These are phyloP conservation scores for Subanguina moxae DNA, from an alignment of 1,140 invertebrate species.

Conservation along the genomic window DNA sequence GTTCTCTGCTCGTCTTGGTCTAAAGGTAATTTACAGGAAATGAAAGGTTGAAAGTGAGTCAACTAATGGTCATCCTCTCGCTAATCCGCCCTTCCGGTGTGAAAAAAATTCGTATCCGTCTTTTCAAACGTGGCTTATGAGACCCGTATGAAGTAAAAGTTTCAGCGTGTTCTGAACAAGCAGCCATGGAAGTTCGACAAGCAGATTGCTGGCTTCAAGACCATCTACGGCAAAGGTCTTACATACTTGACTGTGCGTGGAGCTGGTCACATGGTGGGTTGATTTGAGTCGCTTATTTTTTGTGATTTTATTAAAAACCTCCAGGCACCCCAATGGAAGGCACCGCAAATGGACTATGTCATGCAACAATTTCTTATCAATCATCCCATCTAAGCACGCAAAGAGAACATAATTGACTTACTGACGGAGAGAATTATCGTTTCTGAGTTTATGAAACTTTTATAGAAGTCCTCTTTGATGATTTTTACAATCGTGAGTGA, in stretches of 20 bases:
- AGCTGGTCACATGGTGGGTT: constrained; percentile 62
- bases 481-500: too few relatives aligned
- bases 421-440: too few relatives aligned
- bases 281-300: not conserved
- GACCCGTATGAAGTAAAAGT: too few relatives aligned
- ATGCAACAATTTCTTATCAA: constrained; percentile 61
- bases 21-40: constrained; percentile 30
- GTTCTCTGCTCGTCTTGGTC: constrained; percentile 47
- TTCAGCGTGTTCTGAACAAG: constrained; percentile 46
- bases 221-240: constrained; percentile 51
- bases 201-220: constrained; percentile 59
- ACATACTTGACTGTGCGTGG: constrained; percentile 57
- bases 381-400: constrained; percentile 53
- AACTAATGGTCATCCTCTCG: too few relatives aligned
- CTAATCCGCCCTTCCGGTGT: too few relatives aligned
- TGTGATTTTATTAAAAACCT: constrained; percentile 54
- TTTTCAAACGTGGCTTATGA: too few relatives aligned
- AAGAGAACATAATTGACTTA: too few relatives aligned
- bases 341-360: constrained; percentile 62
- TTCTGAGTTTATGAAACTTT: too few relatives aligned
- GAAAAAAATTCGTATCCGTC: too few relatives aligned
- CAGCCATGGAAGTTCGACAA: constrained; percentile 56
- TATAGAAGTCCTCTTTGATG: too few relatives aligned
- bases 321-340: constrained; percentile 66
- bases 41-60: too few relatives aligned